phyloP scores from a whole-genome alignment of 2,888 invertebrate genomes.

The Polymixis flavicincta region DNA sequence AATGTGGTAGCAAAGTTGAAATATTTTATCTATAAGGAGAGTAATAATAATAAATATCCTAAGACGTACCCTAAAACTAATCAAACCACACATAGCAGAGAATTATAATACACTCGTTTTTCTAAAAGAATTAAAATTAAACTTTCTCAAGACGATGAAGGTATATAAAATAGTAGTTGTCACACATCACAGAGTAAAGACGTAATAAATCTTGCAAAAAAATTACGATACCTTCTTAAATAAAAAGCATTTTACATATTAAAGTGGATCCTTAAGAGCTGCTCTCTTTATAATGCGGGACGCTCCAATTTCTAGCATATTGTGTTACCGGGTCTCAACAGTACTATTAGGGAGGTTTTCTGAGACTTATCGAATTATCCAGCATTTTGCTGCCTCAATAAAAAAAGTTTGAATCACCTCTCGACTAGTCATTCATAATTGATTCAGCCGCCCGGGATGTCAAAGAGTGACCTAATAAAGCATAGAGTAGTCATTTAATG shows the following conservation, averaged over 20 bases:
- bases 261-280: slow-evolving; percentile 30
- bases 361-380: slow-evolving; percentile 37
- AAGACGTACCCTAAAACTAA: neutral
- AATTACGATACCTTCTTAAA: slow-evolving; percentile 12
- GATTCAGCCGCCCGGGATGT: slow-evolving; percentile 35
- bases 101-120: neutral
- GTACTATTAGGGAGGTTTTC: slow-evolving; percentile 32
- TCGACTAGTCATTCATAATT: slow-evolving; percentile 39
- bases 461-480: slow-evolving; percentile 38
- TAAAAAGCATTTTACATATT: slow-evolving; percentile 42
- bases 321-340: slow-evolving; percentile 42
- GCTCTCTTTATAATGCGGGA: slow-evolving; percentile 37
- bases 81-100: no score
- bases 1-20: neutral
- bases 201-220: slow-evolving; percentile 3
- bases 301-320: slow-evolving; percentile 53
- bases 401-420: slow-evolving; percentile 30
- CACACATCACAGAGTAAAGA: neutral
- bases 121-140: neutral
- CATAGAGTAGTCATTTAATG: slow-evolving; percentile 41
- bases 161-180: neutral
- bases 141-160: neutral
- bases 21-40: neutral
- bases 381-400: slow-evolving; percentile 24
- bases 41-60: neutral